A percentile compares a stretch with the other conserved stretches of the same genome.
Conservation (phyloP, 2,797 vertebrate species). For the Gymnocypris eckloni region DNA sequence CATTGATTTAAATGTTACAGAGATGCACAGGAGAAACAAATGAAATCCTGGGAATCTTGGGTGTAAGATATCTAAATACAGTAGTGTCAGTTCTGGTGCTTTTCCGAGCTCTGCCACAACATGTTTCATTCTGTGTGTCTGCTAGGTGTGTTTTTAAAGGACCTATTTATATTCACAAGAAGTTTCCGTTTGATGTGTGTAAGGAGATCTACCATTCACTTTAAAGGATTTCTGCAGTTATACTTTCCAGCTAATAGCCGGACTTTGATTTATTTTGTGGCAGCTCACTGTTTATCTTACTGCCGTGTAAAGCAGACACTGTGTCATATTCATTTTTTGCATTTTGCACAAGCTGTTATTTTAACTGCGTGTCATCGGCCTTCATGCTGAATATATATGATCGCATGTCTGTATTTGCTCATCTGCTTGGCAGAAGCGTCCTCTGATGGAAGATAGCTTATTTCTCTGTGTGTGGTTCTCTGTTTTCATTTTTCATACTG, state of each 20-base stretch:
- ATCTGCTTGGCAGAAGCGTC: conserved; percentile 42
- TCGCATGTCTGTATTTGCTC: conserved; percentile 16
- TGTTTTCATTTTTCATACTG: conserved; percentile 2
- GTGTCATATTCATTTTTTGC: conserved; percentile 2
- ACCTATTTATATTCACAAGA: conserved; percentile 32
- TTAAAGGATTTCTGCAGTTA: conserved; percentile 22
- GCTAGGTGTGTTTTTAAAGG: conserved; percentile 42
- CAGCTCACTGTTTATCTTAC: conserved; percentile 29
- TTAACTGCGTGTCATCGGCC: conserved; percentile 11
- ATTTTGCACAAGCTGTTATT: conserved; percentile 19
- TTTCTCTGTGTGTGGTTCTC: conserved; percentile 44
- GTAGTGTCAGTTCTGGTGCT: conserved; percentile 10
- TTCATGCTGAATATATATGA: conserved; percentile 8
- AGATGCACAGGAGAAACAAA: background rate
- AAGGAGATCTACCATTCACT: conserved; percentile 21
- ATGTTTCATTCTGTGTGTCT: conserved; percentile 13
- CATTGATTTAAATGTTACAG: background rate
- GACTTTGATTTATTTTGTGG: conserved; percentile 35
- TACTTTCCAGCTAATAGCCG: conserved; percentile 13
- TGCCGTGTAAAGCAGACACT: conserved; percentile 4
- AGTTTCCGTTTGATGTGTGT: conserved; percentile 40
- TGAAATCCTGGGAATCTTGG: background rate
- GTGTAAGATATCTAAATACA: conserved; percentile 22
- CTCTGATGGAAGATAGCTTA: conserved; percentile 23
- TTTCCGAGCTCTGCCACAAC: conserved; percentile 9